A percentile compares a stretch with the other conserved stretches of the same genome.
phyloP scores from a whole-genome alignment of 2,888 invertebrate genomes.

The Zelleria hepariella region DNA sequence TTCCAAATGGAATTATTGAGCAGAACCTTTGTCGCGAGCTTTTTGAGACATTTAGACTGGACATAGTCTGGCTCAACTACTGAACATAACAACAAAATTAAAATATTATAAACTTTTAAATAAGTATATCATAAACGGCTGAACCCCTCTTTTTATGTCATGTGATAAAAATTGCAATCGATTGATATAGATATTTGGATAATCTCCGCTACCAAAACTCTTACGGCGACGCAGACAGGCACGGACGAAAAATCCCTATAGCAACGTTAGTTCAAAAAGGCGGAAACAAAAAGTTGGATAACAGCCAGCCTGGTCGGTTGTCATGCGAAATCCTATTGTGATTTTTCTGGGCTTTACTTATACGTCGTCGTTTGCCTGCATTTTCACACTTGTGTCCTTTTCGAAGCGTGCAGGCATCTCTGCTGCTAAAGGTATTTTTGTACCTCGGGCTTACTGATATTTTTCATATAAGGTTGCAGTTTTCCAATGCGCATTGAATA shows the following conservation, averaged over 20 bases:
- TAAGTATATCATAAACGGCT: too few species aligned
- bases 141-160: too few species aligned
- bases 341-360: not conserved
- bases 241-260: not conserved
- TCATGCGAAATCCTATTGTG: not conserved
- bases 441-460: not conserved
- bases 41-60: too few species aligned
- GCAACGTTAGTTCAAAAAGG: not conserved
- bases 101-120: too few species aligned
- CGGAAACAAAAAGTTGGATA: conserved; percentile 5
- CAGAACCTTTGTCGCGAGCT: too few species aligned
- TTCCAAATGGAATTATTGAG: too few species aligned
- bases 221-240: not conserved
- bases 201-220: not conserved
- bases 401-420: not conserved
- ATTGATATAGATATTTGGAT: not conserved
- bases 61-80: too few species aligned
- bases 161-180: too few species aligned
- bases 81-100: too few species aligned
- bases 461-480: too few species aligned
- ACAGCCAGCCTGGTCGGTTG: not conserved
- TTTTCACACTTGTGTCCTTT: not conserved
- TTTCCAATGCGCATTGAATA: not conserved
- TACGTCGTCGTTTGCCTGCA: not conserved
- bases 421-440: not conserved